These are phyloP conservation scores for Anableps anableps DNA, from an alignment of 2,797 vertebrate genomes.

Conservation along the genomic window DNA sequence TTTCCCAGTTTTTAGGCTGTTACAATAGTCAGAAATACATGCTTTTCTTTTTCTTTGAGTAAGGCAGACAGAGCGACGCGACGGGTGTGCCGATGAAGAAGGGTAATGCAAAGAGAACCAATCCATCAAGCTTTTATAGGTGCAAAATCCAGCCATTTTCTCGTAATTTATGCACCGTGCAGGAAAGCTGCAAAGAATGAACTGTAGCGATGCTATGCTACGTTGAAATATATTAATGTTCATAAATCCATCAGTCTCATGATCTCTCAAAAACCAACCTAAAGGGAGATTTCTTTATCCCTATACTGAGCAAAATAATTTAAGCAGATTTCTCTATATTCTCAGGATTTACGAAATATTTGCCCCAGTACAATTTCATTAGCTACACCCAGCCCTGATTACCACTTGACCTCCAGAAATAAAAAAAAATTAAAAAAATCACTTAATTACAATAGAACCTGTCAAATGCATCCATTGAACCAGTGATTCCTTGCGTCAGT, in stretches of 20 bases:
- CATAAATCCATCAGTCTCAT: not conserved
- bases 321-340: not conserved
- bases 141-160: not conserved
- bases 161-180: not conserved
- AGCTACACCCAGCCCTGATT: not conserved
- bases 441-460: not conserved
- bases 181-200: not conserved
- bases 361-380: not conserved
- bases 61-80: slow-evolving; percentile 12
- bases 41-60: slow-evolving; percentile 24
- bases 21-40: slow-evolving; percentile 28
- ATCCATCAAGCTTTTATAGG: slow-evolving; percentile 4
- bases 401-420: not conserved
- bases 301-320: not conserved
- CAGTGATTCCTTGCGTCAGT: not conserved
- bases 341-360: not conserved
- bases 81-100: not conserved
- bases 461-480: not conserved
- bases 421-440: too few species aligned
- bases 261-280: not conserved
- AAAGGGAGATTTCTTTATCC: not conserved
- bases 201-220: too few species aligned
- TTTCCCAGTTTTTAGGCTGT: slow-evolving; percentile 38
- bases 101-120: slow-evolving; percentile 12
- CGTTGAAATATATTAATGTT: not conserved